Base-by-base conservation (phyloP, 1,140 invertebrate species). In the Papilio helenus region DNA sequence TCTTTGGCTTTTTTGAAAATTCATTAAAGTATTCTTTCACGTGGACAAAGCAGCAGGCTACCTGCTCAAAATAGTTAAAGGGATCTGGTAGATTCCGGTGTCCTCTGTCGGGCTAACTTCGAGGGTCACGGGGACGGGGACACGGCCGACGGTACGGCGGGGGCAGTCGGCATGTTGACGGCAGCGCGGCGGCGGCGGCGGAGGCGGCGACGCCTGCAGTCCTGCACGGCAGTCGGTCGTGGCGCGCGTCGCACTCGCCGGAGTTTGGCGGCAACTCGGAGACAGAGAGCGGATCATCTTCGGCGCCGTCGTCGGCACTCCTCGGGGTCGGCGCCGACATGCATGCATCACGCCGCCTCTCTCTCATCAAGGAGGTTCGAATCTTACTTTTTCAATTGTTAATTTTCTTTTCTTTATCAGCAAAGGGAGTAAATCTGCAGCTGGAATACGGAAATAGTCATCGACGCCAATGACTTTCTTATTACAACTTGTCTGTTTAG, bases 281-380 rank as follows among this genome's bases (percentile, higher is more conserved):
- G n/a, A n/a, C n/a, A n/a, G n/a, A n/a, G n/a, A n/a, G n/a, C n/a
- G n/a, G n/a, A n/a, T n/a, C n/a, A n/a, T n/a, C n/a, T n/a, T n/a
- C n/a, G n/a, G n/a, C n/a, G n/a, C n/a, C n/a, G n/a, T n/a, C n/a
- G n/a, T 61, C 55, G 55, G 58, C 20, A 26, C 20, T 26, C 9
- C 58, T 61, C 58, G 58, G 58, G 18, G 58, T 9, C 51, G 16
- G 72, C 44, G 44, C 9, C 46, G 23, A 8, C 23, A 76, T 76
- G 73, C 73, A 76, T 46, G 8, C 23, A 34, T 74, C 73, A 20
- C 46, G 73, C n/a, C 81, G 61, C 61, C 74, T 61, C 49, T 42
- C 73, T 23, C 73, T 76, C 73, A 76, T 76, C 49, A 76, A 76
- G 49, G 73, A 76, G 73, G 73, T 76, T 55, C 73, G 73, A 76